Conservation (phyloP, 2,797 vertebrate species). For the Parambassis ranga region DNA sequence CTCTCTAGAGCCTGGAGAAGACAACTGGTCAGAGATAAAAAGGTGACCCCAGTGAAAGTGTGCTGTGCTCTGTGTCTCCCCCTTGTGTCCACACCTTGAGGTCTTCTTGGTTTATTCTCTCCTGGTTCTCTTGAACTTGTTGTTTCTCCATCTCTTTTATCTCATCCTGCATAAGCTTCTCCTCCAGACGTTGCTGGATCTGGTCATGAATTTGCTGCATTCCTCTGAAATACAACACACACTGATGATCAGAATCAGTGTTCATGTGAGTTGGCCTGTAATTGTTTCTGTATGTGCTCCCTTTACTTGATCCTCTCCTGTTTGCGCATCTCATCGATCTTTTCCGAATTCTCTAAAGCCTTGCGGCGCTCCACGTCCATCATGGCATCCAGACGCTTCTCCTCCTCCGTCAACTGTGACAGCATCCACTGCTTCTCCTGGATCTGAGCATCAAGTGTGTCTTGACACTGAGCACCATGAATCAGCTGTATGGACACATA, state of each 20-base stretch:
- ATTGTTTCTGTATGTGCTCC: background rate
- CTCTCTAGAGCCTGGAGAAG: conserved; percentile 79
- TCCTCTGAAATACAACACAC: conserved; percentile 72
- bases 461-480: conserved; percentile 86
- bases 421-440: conserved; percentile 85
- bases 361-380: conserved; percentile 86
- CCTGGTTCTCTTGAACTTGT: conserved; percentile 76
- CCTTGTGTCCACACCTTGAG: conserved; percentile 73
- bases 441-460: conserved; percentile 86
- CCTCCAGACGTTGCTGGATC: conserved; percentile 81
- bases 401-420: conserved; percentile 82
- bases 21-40: background rate
- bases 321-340: conserved; percentile 76
- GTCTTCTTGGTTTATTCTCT: conserved; percentile 84
- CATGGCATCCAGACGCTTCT: conserved; percentile 84
- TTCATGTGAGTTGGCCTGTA: background rate
- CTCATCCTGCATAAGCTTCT: conserved; percentile 73
- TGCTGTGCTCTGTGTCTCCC: background rate
- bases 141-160: conserved; percentile 82
- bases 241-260: background rate
- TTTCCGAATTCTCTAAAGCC: conserved; percentile 78
- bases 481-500: conserved; percentile 77
- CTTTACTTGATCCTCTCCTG: conserved; percentile 81
- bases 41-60: background rate
- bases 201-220: conserved; percentile 82